These are phyloP conservation scores for Torymus auratus DNA, from an alignment of 2,888 invertebrate species.

Conservation along the genomic window DNA sequence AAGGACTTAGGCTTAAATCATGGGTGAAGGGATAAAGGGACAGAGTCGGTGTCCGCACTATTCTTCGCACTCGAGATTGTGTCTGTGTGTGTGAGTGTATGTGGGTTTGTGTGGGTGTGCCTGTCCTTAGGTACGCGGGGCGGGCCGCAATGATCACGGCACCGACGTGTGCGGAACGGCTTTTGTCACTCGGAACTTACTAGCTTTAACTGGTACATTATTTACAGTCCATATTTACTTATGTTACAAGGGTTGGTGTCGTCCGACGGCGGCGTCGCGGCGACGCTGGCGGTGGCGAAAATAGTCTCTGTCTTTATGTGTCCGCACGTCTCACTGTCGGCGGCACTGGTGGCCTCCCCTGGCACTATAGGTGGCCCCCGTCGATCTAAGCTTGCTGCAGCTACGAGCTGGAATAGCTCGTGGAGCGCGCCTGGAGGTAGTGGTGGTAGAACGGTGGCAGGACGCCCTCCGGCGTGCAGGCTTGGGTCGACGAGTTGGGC, in stretches of 20 bases:
- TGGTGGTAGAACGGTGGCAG: slow-evolving; percentile 75
- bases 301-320: no score
- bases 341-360: slow-evolving; percentile 47
- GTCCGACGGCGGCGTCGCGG: slow-evolving; percentile 62
- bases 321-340: neutral
- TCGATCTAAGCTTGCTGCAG: slow-evolving; percentile 55
- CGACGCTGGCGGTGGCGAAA: neutral
- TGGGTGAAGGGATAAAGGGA: slow-evolving; percentile 29
- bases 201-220: slow-evolving; percentile 74
- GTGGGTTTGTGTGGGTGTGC: no score
- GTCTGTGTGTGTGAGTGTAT: no score
- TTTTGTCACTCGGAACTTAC: slow-evolving; percentile 70
- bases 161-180: slow-evolving; percentile 56
- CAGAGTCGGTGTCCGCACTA: slow-evolving; percentile 26
- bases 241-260: slow-evolving; percentile 72
- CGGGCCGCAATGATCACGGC: no score
- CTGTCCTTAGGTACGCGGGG: no score
- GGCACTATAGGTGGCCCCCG: slow-evolving; percentile 4
- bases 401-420: slow-evolving; percentile 73
- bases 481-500: slow-evolving; percentile 63
- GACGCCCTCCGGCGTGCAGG: slow-evolving; percentile 72
- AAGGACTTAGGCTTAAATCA: slow-evolving; percentile 62
- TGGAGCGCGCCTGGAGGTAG: slow-evolving; percentile 73
- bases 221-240: slow-evolving; percentile 77
- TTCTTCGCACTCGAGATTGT: neutral